Percentiles rank a stretch among this genome's conserved stretches.
phyloP scores from a whole-genome alignment of 2,113 vertebrate genomes.

The Ictalurus furcatus region DNA sequence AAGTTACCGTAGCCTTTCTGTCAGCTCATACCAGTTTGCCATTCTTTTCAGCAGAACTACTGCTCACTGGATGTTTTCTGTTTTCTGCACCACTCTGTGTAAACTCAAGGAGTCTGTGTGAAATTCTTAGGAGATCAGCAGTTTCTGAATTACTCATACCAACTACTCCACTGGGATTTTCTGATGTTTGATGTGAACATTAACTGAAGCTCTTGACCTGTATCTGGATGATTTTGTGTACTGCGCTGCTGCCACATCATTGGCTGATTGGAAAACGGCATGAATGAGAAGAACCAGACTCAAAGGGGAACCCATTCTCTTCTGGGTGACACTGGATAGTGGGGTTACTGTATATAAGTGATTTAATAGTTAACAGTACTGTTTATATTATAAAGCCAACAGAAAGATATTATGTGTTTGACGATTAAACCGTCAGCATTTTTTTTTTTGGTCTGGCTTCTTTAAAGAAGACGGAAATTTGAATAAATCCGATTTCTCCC shows the following conservation, averaged over 20 bases:
- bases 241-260: background rate
- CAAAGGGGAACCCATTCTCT: background rate
- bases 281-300: background rate
- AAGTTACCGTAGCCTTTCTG: background rate
- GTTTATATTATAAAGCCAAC: background rate
- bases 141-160: background rate
- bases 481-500: too few species aligned
- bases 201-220: too few species aligned
- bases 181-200: background rate
- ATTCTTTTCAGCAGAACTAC: background rate
- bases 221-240: background rate
- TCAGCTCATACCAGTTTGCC: background rate
- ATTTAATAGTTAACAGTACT: background rate
- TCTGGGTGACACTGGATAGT: background rate
- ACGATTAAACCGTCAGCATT: background rate
- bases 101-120: background rate
- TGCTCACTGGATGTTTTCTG: background rate
- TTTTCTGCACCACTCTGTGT: background rate
- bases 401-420: background rate
- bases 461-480: background rate
- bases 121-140: background rate
- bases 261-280: background rate
- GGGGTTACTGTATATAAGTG: background rate
- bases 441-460: background rate
- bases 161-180: too few species aligned